phyloP scores from a whole-genome alignment of 2,797 vertebrate species.

The Scomberomorus guttatus region DNA sequence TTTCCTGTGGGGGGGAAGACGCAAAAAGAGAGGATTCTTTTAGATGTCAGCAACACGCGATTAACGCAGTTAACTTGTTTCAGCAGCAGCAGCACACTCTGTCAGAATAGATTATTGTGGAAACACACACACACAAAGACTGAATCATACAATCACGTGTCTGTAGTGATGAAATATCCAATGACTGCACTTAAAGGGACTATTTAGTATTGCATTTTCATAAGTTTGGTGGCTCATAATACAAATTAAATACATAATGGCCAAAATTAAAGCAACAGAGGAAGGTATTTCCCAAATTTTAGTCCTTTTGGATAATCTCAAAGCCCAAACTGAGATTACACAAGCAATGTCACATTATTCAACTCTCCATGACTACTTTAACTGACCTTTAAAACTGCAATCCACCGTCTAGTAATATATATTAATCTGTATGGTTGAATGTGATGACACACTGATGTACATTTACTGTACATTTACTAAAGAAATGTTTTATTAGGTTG shows the following conservation, averaged over 20 bases:
- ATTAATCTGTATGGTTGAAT: neutral
- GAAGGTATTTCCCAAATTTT: too few species aligned
- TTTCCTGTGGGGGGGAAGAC: conserved; percentile 87
- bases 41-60: neutral
- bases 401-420: too few species aligned
- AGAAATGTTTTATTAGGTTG: neutral
- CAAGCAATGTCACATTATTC: neutral
- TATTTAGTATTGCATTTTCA: neutral
- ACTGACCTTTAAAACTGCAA: neutral
- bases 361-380: neutral
- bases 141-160: neutral
- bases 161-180: neutral
- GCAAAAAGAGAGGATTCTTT: conserved; percentile 9
- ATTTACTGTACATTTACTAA: neutral
- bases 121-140: too few species aligned
- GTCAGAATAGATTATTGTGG: too few species aligned
- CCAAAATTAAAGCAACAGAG: too few species aligned
- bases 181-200: neutral
- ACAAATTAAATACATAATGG: too few species aligned
- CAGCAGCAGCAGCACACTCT: neutral
- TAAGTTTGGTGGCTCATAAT: neutral
- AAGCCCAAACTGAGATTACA: neutral
- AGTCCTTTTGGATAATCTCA: too few species aligned
- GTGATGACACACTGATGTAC: neutral
- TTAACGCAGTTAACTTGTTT: neutral